These are phyloP conservation scores for Apamea anceps DNA, from an alignment of 2,888 invertebrate species.

Conservation along the genomic window DNA sequence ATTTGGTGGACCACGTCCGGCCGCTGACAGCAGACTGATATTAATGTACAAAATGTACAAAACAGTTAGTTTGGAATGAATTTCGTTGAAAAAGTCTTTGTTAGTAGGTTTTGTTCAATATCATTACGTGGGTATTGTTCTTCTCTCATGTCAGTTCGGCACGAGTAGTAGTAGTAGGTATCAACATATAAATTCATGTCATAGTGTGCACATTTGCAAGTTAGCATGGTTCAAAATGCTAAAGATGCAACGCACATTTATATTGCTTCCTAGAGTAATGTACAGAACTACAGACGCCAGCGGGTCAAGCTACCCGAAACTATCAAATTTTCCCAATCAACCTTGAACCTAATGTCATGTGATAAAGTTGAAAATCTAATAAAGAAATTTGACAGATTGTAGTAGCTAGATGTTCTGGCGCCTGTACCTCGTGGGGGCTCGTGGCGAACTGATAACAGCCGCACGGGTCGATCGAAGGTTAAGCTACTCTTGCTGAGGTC, in stretches of 20 bases:
- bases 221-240: background rate
- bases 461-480: background rate
- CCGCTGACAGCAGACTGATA: slow-evolving; percentile 16
- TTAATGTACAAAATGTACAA: slow-evolving; percentile 20
- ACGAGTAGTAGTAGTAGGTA: background rate
- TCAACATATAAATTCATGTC: background rate
- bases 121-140: slow-evolving; percentile 4
- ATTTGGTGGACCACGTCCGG: slow-evolving; percentile 6
- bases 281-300: no score
- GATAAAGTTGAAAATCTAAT: no score
- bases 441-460: background rate
- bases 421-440: background rate
- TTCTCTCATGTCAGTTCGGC: background rate
- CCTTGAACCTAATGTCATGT: no score
- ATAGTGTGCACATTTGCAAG: background rate
- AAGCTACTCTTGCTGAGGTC: background rate
- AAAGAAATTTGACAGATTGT: no score
- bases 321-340: no score
- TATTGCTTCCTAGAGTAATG: background rate
- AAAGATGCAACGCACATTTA: background rate
- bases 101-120: slow-evolving; percentile 14
- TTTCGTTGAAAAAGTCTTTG: background rate
- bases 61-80: slow-evolving; percentile 10
- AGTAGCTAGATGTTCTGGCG: no score
- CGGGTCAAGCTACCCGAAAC: no score